Percentiles rank a stretch among this genome's conserved stretches.
phyloP scores from a whole-genome alignment of 37 sponge, comb jelly and placozoan species.

The Crambe crambe region DNA sequence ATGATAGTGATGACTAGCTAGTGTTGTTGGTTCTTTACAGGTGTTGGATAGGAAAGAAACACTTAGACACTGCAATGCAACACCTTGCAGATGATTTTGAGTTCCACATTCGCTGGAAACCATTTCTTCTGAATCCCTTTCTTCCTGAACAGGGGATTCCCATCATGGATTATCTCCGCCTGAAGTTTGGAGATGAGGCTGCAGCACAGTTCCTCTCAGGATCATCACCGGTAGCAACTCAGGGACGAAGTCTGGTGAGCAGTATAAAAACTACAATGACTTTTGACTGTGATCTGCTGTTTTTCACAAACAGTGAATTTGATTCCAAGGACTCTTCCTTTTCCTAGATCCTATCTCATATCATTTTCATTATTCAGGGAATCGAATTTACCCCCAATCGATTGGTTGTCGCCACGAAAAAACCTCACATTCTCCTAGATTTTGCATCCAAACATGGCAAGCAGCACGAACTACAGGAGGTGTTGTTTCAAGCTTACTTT shows the following conservation, averaged over 20 bases:
- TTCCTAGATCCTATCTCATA: background rate
- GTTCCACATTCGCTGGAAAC: slow-evolving; percentile 66
- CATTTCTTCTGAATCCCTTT: slow-evolving; percentile 66
- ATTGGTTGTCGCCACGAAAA: slow-evolving; percentile 53
- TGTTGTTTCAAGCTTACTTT: slow-evolving; percentile 56
- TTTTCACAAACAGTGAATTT: no score
- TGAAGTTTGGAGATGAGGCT: slow-evolving; percentile 59
- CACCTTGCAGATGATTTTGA: slow-evolving; percentile 45
- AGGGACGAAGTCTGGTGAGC: slow-evolving; percentile 47
- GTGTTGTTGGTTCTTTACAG: no score
- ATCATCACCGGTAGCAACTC: slow-evolving; percentile 17
- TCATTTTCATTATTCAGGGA: slow-evolving; percentile 14
- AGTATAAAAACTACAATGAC: background rate
- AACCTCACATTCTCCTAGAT: slow-evolving; percentile 65
- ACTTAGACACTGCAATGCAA: slow-evolving; percentile 52
- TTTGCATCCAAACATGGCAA: slow-evolving; percentile 54
- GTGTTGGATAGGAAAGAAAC: slow-evolving; percentile 62
- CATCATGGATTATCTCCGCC: slow-evolving; percentile 24
- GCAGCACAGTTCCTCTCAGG: slow-evolving; percentile 33
- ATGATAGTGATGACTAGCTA: no score
- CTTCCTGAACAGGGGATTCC: slow-evolving; percentile 71
- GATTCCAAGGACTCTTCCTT: no score
- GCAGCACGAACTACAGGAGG: slow-evolving; percentile 68
- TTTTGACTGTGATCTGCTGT: no score
- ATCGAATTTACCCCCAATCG: slow-evolving; percentile 23